Evolutionary conservation across 2,888 invertebrate genomes (phyloP), one percentile per base, ranked within the genome.

Genomic region (Poecilus cupreus): DNA sequence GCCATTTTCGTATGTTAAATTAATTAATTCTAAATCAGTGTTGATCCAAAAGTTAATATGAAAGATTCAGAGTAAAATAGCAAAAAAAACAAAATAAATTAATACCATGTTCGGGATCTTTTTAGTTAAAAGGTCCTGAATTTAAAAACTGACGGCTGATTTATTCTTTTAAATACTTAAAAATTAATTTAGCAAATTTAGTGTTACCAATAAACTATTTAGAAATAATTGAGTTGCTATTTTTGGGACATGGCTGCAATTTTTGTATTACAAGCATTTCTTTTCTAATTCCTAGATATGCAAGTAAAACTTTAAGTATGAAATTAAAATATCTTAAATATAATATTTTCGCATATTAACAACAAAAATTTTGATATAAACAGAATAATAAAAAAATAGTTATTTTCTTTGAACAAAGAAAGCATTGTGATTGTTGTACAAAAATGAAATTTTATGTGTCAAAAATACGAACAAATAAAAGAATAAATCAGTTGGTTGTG

Each of bases 1-100:
- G 87, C 87, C 87, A 87, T 86, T 85, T 80, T 86, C 85, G 83
- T 86, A 86, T 83, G 83, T 84, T 79, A 32, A 78, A 82, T 83
- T 83, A 75, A 81, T 81, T 77, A 83, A 86, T 86, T 86, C 85
- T 86, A 86, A 86, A 86, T 86, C 84, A 84, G 79, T 85, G 85
- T 86, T 83, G 68, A 24, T n/a, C 57, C 37, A 32, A 51, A 51
- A 51, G 46, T 32, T 43, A 43, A n/a, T 43, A 43, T 13, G n/a
- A 10, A 43, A 43, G 43, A 43, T n/a, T n/a, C n/a, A n/a, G n/a
- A n/a, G n/a, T n/a, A n/a, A n/a, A n/a, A n/a, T n/a, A n/a, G n/a
- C n/a, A 43, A n/a, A 43, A 13, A 10, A n/a, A 43, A 11, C 0
- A 13, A 10, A 43, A 43, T 10, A 43, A 4, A 43, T 43, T 6